Evolutionary conservation across 2,797 vertebrate genomes (phyloP).

Genomic region (Heterohyrax brucei): DNA sequence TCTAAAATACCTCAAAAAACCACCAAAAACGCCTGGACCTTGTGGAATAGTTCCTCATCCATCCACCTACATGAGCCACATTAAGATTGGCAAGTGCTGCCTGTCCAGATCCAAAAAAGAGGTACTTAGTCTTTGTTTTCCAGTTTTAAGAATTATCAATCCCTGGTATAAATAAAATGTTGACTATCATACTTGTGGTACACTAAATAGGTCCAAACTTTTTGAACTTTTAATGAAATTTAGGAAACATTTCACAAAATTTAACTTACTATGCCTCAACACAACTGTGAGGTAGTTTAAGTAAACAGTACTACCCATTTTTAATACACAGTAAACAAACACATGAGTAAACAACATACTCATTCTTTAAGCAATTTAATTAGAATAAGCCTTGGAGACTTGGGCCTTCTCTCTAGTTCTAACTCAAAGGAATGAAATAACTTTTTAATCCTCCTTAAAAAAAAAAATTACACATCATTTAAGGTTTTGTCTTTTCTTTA

Average conservation of each 20-base stretch:
- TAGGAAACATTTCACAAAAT: slow-evolving; percentile 76
- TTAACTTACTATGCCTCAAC: slow-evolving; percentile 79
- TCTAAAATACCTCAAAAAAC: background rate
- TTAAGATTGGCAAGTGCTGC: slow-evolving; percentile 5
- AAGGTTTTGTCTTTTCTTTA: background rate
- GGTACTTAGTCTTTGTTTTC: slow-evolving; percentile 63
- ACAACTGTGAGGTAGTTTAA: slow-evolving; percentile 86
- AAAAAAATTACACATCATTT: slow-evolving; percentile 25
- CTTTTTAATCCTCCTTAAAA: background rate
- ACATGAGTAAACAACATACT: slow-evolving; percentile 64
- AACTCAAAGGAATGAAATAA: slow-evolving; percentile 64
- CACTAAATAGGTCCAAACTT: slow-evolving; percentile 61
- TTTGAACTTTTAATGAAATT: slow-evolving; percentile 71
- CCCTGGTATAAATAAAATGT: slow-evolving; percentile 42
- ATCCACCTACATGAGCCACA: slow-evolving; percentile 55
- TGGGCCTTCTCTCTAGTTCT: slow-evolving; percentile 45
- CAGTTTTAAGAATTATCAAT: slow-evolving; percentile 61
- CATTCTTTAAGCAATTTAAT: slow-evolving; percentile 45
- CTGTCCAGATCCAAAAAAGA: slow-evolving; percentile 41
- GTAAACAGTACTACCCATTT: slow-evolving; percentile 83
- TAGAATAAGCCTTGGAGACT: slow-evolving; percentile 45
- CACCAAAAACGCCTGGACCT: background rate
- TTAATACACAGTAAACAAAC: slow-evolving; percentile 75
- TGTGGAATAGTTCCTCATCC: slow-evolving; percentile 1
- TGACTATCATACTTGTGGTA: slow-evolving; percentile 62